Base-by-base conservation (phyloP, 2,888 invertebrate genomes). In the Epistrophe grossulariae region DNA sequence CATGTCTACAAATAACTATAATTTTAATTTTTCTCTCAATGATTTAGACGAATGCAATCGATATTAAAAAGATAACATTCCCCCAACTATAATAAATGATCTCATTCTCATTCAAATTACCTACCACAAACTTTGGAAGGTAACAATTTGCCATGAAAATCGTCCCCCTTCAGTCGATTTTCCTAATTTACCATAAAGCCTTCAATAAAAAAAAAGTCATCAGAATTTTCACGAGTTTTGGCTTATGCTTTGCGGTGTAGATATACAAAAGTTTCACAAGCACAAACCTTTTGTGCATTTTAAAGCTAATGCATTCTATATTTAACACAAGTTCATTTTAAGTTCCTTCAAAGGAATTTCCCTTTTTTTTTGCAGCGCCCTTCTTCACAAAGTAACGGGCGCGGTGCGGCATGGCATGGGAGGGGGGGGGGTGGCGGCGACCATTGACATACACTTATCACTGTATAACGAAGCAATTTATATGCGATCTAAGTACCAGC, bases 381-480 rank as follows among this genome's bases (percentile, higher is more conserved):
- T 4, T 13, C 50, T 28, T 31, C n/a, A 4, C 9, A 28, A 55
- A 28, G 28, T 13, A 9, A 40, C 13, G 15, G 8, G 9, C 35
- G 9, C 35, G 35, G 35, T 31, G 35, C 13, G 38, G 5, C 19
- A 24, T 3, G 24, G 24, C 3, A 24, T 24, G 24, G 24, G 2
- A 24, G 35, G 2, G 35, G 24, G 2, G 10, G 68, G 64, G 84
- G 35, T 31, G 35, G 24, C 24, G 10, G 68, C 71, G 84, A 76
- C 76, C 79, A 83, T 83, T 78, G 79, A 83, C 87, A 87, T 87
- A 87, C 82, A 87, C 87, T 87, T 87, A 87, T 87, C 87, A 83
- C 87, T 68, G 74, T 83, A 83, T 87, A 87, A 87, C 87, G 79
- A 87, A 87, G 83, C 87, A 87, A 87, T 87, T 87, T 87, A 87